These are phyloP conservation scores for Pammene aurita DNA, from an alignment of 2,888 invertebrate species.

Conservation along the genomic window DNA sequence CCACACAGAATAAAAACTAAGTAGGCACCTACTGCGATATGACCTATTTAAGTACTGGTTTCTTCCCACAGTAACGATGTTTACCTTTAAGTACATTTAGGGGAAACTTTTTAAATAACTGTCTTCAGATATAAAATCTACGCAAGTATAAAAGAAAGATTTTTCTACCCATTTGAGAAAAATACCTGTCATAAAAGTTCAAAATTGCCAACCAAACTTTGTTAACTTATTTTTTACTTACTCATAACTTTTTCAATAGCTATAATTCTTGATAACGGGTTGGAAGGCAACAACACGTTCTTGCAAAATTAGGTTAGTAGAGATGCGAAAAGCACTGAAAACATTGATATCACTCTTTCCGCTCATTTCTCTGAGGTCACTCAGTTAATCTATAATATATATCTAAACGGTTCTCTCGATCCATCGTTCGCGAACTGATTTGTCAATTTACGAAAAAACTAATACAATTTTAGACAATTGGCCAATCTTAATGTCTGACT, in stretches of 20 bases:
- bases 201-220: neutral
- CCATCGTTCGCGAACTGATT: too few relatives aligned
- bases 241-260: slow-evolving; percentile 14
- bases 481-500: too few relatives aligned
- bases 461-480: too few relatives aligned
- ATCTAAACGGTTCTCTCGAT: too few relatives aligned
- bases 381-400: too few relatives aligned
- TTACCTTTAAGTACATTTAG: neutral
- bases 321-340: too few relatives aligned
- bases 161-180: neutral
- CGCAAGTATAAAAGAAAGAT: neutral
- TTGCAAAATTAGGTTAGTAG: slow-evolving; percentile 17
- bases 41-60: neutral
- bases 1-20: too few relatives aligned
- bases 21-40: too few relatives aligned
- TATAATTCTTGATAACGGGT: slow-evolving; percentile 8
- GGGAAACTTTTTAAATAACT: neutral
- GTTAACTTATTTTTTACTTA: neutral
- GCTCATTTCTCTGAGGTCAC: too few relatives aligned
- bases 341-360: too few relatives aligned
- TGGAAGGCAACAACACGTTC: neutral
- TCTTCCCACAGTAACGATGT: neutral
- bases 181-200: slow-evolving; percentile 5
- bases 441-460: too few relatives aligned
- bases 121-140: neutral